phyloP scores from a whole-genome alignment of 2,888 invertebrate genomes.

The Rhingia rostrata region DNA sequence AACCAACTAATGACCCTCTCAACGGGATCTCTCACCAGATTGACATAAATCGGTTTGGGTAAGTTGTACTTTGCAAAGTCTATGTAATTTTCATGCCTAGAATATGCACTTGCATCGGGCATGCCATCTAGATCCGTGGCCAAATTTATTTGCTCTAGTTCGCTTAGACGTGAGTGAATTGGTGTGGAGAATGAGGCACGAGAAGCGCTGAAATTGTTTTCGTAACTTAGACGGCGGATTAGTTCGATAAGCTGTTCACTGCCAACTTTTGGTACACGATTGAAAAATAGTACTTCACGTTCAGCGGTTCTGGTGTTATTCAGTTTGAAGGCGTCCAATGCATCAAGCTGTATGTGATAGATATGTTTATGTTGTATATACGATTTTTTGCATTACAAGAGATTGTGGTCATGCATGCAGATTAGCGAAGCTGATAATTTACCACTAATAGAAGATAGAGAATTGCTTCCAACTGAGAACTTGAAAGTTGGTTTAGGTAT shows the following conservation, averaged over 20 bases:
- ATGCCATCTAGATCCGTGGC: constrained; percentile 90
- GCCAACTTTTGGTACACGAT: constrained; percentile 92
- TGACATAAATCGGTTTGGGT: constrained; percentile 93
- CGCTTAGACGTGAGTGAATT: constrained; percentile 64
- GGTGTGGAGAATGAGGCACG: constrained; percentile 85
- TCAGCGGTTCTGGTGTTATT: constrained; percentile 77
- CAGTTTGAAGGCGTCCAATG: constrained; percentile 75
- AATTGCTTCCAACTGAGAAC: constrained; percentile 17
- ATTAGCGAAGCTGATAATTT: constrained; percentile 16
- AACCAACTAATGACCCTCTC: constrained; percentile 96
- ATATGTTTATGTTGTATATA: constrained; percentile 20
- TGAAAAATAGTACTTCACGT: constrained; percentile 79
- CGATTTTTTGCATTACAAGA: not conserved
- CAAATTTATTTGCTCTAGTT: constrained; percentile 84
- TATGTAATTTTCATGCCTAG: constrained; percentile 93
- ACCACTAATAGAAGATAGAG: not conserved
- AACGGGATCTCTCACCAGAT: constrained; percentile 93
- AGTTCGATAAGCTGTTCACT: constrained; percentile 94
- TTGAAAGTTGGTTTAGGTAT: not conserved
- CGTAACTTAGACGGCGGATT: constrained; percentile 85
- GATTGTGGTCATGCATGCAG: constrained; percentile 21
- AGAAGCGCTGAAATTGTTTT: constrained; percentile 79
- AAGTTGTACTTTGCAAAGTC: constrained; percentile 90
- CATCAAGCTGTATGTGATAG: constrained; percentile 73
- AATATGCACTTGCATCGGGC: constrained; percentile 89